A percentile compares a stretch with the other conserved stretches of the same genome.
These are phyloP conservation scores for Pterostichus madidus DNA, from an alignment of 2,888 invertebrate genomes.

Conservation along the genomic window DNA sequence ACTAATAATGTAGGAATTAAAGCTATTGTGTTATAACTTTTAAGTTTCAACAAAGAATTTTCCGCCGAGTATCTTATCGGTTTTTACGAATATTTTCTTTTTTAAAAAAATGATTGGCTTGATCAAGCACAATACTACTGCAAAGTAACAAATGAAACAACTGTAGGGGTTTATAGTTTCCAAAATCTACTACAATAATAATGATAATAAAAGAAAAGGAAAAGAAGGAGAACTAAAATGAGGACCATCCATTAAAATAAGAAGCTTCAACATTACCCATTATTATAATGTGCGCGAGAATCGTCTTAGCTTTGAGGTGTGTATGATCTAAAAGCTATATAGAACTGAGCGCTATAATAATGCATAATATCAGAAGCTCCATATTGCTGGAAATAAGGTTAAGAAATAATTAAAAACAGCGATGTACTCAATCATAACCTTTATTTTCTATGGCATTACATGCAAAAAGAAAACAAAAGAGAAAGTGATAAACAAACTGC, in stretches of 20 bases:
- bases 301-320: constrained; percentile 8
- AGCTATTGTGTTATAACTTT: too few species aligned
- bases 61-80: constrained; percentile 25
- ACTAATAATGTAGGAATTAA: too few species aligned
- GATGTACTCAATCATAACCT: constrained; percentile 43
- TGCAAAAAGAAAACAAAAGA: constrained; percentile 62
- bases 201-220: not conserved
- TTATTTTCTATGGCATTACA: constrained; percentile 62
- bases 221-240: constrained; percentile 18
- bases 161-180: not conserved
- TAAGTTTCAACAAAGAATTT: not conserved
- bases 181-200: constrained; percentile 4
- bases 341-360: constrained; percentile 75
- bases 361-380: constrained; percentile 63
- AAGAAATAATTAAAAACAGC: constrained; percentile 63
- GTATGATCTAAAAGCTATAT: constrained; percentile 74
- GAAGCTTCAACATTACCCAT: constrained; percentile 65
- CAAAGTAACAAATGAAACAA: constrained; percentile 18
- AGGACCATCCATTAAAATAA: constrained; percentile 22
- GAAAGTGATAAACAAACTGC: constrained; percentile 56
- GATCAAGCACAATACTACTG: constrained; percentile 20
- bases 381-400: constrained; percentile 62
- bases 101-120: constrained; percentile 2
- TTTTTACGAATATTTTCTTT: constrained; percentile 1
- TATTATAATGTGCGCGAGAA: constrained; percentile 52